Evolutionary conservation across 2,797 vertebrate genomes (phyloP).

Genomic region (Chloroceryle inda): DNA sequence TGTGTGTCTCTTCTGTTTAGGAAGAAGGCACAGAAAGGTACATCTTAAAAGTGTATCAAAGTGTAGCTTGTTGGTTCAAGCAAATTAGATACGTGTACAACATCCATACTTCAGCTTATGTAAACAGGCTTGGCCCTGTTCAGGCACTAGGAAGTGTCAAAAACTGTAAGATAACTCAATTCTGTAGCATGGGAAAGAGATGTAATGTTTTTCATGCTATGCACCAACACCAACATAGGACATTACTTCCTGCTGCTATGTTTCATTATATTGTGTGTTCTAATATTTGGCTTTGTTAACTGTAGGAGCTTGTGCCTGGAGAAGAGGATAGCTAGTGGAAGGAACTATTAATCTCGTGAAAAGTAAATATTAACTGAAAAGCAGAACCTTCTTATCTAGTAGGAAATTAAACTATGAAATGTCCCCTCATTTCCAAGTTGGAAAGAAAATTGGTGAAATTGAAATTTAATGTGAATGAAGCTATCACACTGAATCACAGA

Average conservation of each 20-base stretch:
- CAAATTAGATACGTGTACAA: background rate
- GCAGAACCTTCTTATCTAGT: background rate
- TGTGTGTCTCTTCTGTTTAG: background rate
- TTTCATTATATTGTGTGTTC: background rate
- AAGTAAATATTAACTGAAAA: background rate
- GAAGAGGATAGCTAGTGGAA: background rate
- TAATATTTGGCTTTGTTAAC: background rate
- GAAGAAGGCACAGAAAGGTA: background rate
- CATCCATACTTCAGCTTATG: background rate
- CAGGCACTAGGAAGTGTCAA: background rate
- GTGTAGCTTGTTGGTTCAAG: background rate
- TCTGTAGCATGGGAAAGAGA: background rate
- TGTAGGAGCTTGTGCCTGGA: background rate
- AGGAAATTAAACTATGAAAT: background rate
- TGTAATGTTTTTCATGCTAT: background rate
- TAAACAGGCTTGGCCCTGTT: background rate
- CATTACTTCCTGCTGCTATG: background rate
- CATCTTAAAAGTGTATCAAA: background rate
- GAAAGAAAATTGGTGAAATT: background rate
- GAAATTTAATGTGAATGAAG: background rate
- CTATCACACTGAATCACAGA: background rate
- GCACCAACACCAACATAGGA: background rate
- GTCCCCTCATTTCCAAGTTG: background rate
- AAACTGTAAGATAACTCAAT: background rate
- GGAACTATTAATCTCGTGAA: background rate